phyloP scores from a whole-genome alignment of 2,113 vertebrate species.

The Monarcha castaneiventris region DNA sequence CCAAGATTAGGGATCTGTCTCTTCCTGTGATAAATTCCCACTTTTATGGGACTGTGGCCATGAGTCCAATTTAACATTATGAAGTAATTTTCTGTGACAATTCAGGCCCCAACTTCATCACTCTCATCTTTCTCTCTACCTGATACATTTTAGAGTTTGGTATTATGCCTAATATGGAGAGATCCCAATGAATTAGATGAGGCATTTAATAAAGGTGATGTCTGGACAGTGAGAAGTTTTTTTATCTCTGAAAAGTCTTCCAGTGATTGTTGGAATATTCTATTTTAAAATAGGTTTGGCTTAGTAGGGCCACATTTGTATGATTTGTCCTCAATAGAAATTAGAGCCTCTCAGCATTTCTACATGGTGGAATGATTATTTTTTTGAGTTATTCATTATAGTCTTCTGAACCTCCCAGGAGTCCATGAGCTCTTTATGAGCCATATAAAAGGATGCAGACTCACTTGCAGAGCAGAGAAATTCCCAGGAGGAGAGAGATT shows the following conservation, averaged over 20 bases:
- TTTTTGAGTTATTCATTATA: conserved; percentile 30
- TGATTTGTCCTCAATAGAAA: conserved; percentile 33
- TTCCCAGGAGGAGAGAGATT: conserved; percentile 17
- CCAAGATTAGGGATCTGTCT: not conserved
- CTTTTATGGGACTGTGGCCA: conserved; percentile 4
- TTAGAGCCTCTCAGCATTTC: conserved; percentile 9
- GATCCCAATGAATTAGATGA: not conserved
- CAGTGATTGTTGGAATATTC: conserved; percentile 11
- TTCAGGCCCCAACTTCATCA: not conserved
- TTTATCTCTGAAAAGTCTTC: conserved; percentile 4
- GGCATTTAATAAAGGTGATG: conserved; percentile 13
- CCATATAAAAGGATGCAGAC: conserved; percentile 3
- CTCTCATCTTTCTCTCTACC: conserved; percentile 5
- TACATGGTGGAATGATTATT: not conserved
- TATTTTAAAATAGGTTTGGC: conserved; percentile 25
- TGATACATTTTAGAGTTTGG: conserved; percentile 24
- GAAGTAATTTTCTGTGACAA: conserved; percentile 19
- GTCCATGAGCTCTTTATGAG: conserved; percentile 13
- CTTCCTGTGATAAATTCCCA: not conserved
- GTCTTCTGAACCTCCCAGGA: conserved; percentile 16
- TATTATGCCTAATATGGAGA: conserved; percentile 9
- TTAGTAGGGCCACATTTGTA: not conserved
- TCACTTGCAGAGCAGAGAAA: conserved; percentile 1
- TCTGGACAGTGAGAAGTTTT: conserved; percentile 24
- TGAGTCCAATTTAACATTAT: conserved; percentile 15